These are phyloP conservation scores for Neofelis nebulosa DNA, from an alignment of 2,113 vertebrate species.

Conservation along the genomic window DNA sequence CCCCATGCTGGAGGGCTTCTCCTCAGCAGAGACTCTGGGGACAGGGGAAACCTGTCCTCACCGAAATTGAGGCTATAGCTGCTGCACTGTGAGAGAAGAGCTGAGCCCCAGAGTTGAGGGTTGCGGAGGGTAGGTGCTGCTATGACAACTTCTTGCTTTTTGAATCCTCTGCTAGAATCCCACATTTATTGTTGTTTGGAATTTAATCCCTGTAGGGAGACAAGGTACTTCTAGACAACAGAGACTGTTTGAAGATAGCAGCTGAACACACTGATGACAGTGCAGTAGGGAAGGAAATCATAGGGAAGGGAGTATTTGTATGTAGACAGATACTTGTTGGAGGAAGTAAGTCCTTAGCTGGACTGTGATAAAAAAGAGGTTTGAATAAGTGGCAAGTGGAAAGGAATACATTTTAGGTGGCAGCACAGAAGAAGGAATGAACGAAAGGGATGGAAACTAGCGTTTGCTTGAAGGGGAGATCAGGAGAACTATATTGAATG, in stretches of 20 bases:
- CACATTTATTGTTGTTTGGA: background rate
- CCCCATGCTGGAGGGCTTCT: background rate
- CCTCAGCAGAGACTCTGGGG: background rate
- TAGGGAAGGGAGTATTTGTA: slow-evolving; percentile 20
- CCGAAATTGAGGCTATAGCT: background rate
- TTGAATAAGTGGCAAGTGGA: background rate
- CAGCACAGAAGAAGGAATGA: background rate
- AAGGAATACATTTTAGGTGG: slow-evolving; percentile 2
- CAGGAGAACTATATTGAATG: background rate
- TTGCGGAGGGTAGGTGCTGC: background rate
- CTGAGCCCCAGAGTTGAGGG: background rate
- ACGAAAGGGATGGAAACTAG: background rate
- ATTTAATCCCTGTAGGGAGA: background rate
- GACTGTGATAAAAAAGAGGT: background rate
- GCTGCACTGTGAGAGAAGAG: background rate
- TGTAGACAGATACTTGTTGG: slow-evolving; percentile 19
- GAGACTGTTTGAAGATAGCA: background rate
- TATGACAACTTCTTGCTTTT: background rate
- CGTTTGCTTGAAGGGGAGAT: background rate
- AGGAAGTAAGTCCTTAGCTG: background rate
- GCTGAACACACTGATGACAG: slow-evolving; percentile 9
- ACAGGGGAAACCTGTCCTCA: background rate
- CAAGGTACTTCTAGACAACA: background rate
- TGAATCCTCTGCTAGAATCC: background rate
- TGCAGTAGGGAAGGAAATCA: background rate